Evolutionary conservation across 2,888 invertebrate genomes (phyloP).

Genomic region (Ophioninae sp.): DNA sequence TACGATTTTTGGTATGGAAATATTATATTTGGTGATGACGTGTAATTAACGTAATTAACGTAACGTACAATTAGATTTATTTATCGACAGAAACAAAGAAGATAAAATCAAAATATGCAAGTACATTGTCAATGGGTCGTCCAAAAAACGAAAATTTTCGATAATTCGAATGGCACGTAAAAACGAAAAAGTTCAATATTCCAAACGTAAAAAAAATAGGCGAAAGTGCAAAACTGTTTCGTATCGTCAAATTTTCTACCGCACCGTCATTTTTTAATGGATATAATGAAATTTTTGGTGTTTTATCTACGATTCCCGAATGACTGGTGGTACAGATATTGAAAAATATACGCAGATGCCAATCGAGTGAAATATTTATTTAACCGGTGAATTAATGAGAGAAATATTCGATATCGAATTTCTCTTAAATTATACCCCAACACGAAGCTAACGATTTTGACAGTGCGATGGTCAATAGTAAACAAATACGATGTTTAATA

Average conservation of each 20-base stretch:
- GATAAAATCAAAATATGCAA: too few species aligned
- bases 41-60: too few species aligned
- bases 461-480: conserved; percentile 34
- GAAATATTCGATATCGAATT: conserved; percentile 42
- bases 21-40: too few species aligned
- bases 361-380: conserved; percentile 44
- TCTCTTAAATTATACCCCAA: conserved; percentile 12
- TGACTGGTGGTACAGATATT: conserved; percentile 31
- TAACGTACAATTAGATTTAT: too few species aligned
- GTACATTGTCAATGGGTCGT: too few species aligned
- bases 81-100: too few species aligned
- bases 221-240: not conserved
- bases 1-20: too few species aligned
- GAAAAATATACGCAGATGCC: conserved; percentile 28
- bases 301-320: conserved; percentile 29
- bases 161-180: too few species aligned
- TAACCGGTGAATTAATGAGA: conserved; percentile 11
- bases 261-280: not conserved
- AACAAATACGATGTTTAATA: conserved; percentile 27
- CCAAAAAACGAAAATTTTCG: not conserved
- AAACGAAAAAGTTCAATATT: too few species aligned
- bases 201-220: too few species aligned
- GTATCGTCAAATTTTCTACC: not conserved
- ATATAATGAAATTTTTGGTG: not conserved
- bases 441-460: conserved; percentile 17